phyloP scores from a whole-genome alignment of 1,140 invertebrate species.

The Plutomurus gul region DNA sequence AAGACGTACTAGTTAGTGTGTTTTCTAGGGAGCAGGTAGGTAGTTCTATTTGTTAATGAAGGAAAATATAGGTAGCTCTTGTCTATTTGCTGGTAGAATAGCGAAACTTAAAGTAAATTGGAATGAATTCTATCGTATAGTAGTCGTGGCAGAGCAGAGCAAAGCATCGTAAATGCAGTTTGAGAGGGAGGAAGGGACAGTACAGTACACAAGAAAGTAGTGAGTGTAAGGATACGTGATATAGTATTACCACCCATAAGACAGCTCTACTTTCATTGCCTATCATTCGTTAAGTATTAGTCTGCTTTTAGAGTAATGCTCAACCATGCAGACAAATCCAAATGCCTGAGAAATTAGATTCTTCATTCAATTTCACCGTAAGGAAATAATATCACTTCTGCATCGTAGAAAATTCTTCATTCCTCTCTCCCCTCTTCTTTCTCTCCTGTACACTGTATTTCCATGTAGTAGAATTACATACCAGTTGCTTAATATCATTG shows the following conservation, averaged over 20 bases:
- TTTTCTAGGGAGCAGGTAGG: no score
- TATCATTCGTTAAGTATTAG: neutral
- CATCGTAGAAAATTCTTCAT: neutral
- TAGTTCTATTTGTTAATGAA: no score
- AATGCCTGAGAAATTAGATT: conserved; percentile 25
- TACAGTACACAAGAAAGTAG: neutral
- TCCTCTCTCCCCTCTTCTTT: neutral
- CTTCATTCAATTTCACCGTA: conserved; percentile 18
- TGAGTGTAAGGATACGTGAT: neutral
- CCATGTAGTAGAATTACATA: neutral
- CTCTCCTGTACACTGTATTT: neutral
- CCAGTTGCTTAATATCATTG: neutral
- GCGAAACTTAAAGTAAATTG: no score
- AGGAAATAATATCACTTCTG: no score
- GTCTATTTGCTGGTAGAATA: no score
- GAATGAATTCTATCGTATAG: neutral
- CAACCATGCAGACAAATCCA: neutral
- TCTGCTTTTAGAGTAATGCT: conserved; percentile 3
- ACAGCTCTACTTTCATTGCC: neutral
- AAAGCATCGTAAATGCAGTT: neutral
- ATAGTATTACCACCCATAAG: neutral
- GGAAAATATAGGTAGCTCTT: no score
- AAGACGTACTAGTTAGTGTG: no score
- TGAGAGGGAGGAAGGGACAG: neutral
- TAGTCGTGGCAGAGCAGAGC: neutral